Evolutionary conservation across 2,113 vertebrate species (phyloP), one percentile per base, ranked within the genome.

Genomic region (Eubucco bourcierii): DNA sequence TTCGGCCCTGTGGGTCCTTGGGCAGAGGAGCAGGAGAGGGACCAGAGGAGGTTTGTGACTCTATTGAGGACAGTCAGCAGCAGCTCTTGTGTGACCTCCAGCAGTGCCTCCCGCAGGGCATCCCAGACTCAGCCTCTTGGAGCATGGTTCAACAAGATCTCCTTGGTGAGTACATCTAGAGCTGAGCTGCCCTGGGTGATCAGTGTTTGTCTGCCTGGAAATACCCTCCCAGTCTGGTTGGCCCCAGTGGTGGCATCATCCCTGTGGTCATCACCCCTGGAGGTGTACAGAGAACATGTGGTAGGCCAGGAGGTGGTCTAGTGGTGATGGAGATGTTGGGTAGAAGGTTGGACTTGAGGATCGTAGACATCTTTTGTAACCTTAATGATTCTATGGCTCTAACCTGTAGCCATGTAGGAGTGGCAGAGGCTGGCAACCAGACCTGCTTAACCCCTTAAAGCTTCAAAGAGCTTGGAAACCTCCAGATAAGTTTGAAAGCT

Each of bases 121-220:
- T 23, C 70, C 46, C 31, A 3, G 44, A 34, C 33, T 56, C 7
- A 53, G 16, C 46, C 9, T 59, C 75, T 24, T 34, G 2, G 50
- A 53, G 33, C 12, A 8, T 0, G 4, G 33, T 21, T 31, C 44
- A 8, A 33, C 0, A 0, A 16, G 7, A 15, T 79, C n/a, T 63
- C 58, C n/a, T 2, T 10, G 46, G 18, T 12, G 21, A 21, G 21
- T 23, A 5, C 19, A 15, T 28, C 50, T 1, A 3, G 58, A 47
- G 46, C 21, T 2, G 33, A 66, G 25, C 11, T 65, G 20, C 39
- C 27, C 33, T 0, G 3, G 37, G 34, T 23, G 47, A 19, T 24
- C 66, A 41, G n/a, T 1, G 1, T 83, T 83, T 27, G 47, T 14
- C 68, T 90, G 21, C n/a, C 44, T 84, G 79, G 31, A 56, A 81